Evolutionary conservation across 2,797 vertebrate species (phyloP), one percentile per base, ranked within the genome.

Genomic region (Alca torda): DNA sequence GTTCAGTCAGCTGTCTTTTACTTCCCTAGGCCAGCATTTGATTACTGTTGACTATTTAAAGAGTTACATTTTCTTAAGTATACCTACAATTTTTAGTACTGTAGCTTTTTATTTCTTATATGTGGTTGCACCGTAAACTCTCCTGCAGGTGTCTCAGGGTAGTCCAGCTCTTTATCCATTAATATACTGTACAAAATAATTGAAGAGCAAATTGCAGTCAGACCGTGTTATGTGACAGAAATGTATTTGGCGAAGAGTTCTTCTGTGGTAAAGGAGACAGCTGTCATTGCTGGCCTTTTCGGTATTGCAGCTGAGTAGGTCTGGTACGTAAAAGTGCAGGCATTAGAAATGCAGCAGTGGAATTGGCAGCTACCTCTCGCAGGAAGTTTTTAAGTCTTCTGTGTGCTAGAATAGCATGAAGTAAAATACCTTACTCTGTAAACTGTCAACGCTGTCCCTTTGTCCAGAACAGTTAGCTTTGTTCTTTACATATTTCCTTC

Each of bases 271-370:
- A 76, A 96, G 80, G 68, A 84, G 93, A 64, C 95, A 97, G 96
- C 96, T 97, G 96, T 97, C 93, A 80, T 39, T 82, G 77, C 87
- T 95, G 39, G 37, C 88, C 84, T 95, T 95, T 94, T 90, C 93
- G 70, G 57, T 70, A 53, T 23, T 64, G 69, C 72, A 78, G 60
- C 84, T 70, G 82, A 67, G 33, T 83, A 94, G 63, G 60, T 91
- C 84, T 92, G 88, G 41, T 91, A 46, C 3, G 7, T 87, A 68
- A 33, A 88, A 92, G 79, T 67, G n/a, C 60, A 90, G 56, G 86
- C 90, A 65, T 83, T 87, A 13, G 45, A 94, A 97, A 78, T 81
- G 69, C 65, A 81, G 65, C 10, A 21, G 74, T 85, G 90, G 90
- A 92, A 92, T 86, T 96, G 90, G 87, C 93, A 94, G 76, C 74